Evolutionary conservation across 2,888 invertebrate genomes (phyloP).

Genomic region (Nipponacmea schrenckii): DNA sequence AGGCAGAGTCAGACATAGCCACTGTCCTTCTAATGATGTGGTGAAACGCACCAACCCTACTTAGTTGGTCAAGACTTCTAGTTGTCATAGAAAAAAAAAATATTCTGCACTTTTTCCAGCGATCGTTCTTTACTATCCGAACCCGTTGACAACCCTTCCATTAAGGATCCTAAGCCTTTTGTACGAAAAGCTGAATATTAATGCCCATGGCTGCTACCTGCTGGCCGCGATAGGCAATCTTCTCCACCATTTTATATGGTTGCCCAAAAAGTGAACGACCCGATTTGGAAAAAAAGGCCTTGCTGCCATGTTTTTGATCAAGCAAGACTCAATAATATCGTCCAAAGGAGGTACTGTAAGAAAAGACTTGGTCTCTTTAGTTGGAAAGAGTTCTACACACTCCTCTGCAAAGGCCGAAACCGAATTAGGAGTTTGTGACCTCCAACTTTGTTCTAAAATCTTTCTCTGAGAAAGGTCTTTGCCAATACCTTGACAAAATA

Average conservation of each 20-base stretch:
- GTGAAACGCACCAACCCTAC: not conserved
- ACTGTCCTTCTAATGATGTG: not conserved
- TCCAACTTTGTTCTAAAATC: not conserved
- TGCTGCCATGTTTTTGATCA: conserved; percentile 13
- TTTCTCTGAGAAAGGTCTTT: not conserved
- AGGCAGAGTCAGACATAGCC: not conserved
- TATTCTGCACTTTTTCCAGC: not conserved
- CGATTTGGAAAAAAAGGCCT: too few relatives aligned
- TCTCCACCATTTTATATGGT: not conserved
- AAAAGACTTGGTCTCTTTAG: not conserved
- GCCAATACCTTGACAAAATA: not conserved
- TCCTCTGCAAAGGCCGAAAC: conserved; percentile 9
- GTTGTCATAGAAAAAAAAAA: not conserved
- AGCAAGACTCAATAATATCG: not conserved
- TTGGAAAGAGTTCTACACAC: not conserved
- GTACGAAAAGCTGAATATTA: not conserved
- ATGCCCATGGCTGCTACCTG: not conserved
- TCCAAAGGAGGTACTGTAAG: not conserved
- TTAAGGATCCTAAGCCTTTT: not conserved
- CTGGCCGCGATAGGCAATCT: not conserved
- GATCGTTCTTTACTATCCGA: not conserved
- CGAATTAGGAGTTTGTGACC: not conserved
- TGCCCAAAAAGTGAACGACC: not conserved
- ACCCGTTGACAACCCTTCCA: not conserved
- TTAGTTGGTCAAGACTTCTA: not conserved